Evolutionary conservation across 2,888 invertebrate genomes (phyloP).

Genomic region (Apeira syringaria): DNA sequence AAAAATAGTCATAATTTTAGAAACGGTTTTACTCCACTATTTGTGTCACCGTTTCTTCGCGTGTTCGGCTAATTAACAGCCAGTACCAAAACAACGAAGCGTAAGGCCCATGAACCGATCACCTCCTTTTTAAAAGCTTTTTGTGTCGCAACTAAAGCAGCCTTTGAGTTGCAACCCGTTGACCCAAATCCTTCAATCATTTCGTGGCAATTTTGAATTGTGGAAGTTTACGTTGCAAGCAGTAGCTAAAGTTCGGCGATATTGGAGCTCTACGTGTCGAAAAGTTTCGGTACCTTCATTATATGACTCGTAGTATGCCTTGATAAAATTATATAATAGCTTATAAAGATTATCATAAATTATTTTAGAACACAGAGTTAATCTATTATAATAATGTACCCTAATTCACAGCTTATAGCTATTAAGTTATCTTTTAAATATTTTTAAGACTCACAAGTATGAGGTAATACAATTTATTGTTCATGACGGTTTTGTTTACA

Average conservation of each 20-base stretch:
- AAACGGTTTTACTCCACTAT: slow-evolving; percentile 2
- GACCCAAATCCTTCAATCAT: slow-evolving; percentile 75
- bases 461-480: too few relatives aligned
- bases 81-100: slow-evolving; percentile 54
- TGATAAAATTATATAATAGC: too few relatives aligned
- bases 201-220: slow-evolving; percentile 40
- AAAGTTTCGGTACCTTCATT: too few relatives aligned
- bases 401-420: too few relatives aligned
- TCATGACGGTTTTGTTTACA: too few relatives aligned
- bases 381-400: too few relatives aligned
- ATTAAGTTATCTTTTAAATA: too few relatives aligned
- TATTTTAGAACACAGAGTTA: too few relatives aligned
- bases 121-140: slow-evolving; percentile 49
- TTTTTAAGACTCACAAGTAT: too few relatives aligned
- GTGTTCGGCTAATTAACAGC: slow-evolving; percentile 49
- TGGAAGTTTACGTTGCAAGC: neutral
- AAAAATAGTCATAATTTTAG: slow-evolving; percentile 2
- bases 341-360: too few relatives aligned
- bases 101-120: slow-evolving; percentile 54
- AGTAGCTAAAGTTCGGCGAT: slow-evolving; percentile 17
- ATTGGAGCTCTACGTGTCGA: too few relatives aligned
- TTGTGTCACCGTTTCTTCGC: slow-evolving; percentile 23
- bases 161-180: slow-evolving; percentile 59
- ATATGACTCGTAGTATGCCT: too few relatives aligned
- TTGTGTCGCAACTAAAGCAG: slow-evolving; percentile 48